Conservation (phyloP, 2,113 vertebrate genomes). For the Tachysurus vachellii region DNA sequence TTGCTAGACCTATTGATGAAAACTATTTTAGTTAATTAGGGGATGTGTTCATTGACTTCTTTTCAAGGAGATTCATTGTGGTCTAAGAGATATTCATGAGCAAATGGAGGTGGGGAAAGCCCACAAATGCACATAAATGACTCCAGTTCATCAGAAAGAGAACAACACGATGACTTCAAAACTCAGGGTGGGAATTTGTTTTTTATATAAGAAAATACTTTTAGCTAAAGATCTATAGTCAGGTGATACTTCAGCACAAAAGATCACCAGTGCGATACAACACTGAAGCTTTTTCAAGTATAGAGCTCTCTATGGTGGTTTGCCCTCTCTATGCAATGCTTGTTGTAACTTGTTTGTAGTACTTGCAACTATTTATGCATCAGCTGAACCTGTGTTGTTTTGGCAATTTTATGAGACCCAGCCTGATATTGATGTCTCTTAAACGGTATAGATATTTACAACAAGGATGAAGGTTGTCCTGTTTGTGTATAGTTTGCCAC, state of each 20-base stretch:
- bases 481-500: neutral
- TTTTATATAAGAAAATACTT: neutral
- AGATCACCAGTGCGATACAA: neutral
- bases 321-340: conserved; percentile 1
- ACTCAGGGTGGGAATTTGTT: neutral
- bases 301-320: neutral
- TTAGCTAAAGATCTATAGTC: conserved; percentile 5
- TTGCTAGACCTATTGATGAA: conserved; percentile 70
- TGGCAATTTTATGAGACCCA: neutral
- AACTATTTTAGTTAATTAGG: conserved; percentile 74
- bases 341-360: neutral
- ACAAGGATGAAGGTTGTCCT: neutral
- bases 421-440: neutral
- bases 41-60: conserved; percentile 70
- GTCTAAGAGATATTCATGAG: conserved; percentile 50
- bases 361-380: conserved; percentile 1
- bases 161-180: neutral
- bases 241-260: neutral
- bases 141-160: neutral
- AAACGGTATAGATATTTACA: neutral
- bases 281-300: neutral
- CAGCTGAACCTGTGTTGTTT: neutral
- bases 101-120: conserved; percentile 49
- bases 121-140: neutral
- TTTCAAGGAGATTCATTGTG: conserved; percentile 52